Evolutionary conservation across 2,888 invertebrate species (phyloP), one percentile per base, ranked within the genome.

Genomic region (Deilephila elpenor): DNA sequence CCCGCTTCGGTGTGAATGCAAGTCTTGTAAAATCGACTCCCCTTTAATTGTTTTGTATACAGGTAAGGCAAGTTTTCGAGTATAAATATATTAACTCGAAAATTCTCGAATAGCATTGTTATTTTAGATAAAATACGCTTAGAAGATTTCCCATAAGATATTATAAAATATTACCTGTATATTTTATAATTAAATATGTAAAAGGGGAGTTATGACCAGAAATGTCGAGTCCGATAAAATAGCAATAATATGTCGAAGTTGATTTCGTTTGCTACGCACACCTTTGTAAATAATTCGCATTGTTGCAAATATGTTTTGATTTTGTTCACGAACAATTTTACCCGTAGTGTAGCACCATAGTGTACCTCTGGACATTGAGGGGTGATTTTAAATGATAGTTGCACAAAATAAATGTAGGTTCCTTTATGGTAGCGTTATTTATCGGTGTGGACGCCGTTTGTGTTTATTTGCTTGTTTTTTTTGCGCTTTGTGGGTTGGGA

Each of bases 351-450:
- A 67, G 67, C 37, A 64, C 37, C 3, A 44, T 56, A 6, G 56
- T 19, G 37, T 37, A 32, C 44, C 44, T 44, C 17, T 44, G 19
- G 14, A 51, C 44, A 20, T 20, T 14, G 44, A 51, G 67, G 17
- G 14, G 11, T 25, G 44, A 14, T 14, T 34, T 53, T 29, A 20
- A 59, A 67, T 59, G 25, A 59, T 74, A 74, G 74, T 72, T 74
- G 76, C 76, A 77, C 77, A 77, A 77, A 76, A 67, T 72, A 71
- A 70, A 56, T 61, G 25, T 75, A 73, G 71, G 74, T 75, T 75
- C 71, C 75, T 75, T 62, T 44, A 62, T 64, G 74, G 73, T 74
- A 74, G 76, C 73, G 73, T 70, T 61, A 62, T 74, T 74, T 67
- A n/a, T 61, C 59, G 64, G 72, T 59, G 67, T 72, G 72, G 56